A percentile compares a stretch with the other conserved stretches of the same genome.
phyloP scores from a whole-genome alignment of 2,888 invertebrate genomes.

The Glaucopsyche alexis region DNA sequence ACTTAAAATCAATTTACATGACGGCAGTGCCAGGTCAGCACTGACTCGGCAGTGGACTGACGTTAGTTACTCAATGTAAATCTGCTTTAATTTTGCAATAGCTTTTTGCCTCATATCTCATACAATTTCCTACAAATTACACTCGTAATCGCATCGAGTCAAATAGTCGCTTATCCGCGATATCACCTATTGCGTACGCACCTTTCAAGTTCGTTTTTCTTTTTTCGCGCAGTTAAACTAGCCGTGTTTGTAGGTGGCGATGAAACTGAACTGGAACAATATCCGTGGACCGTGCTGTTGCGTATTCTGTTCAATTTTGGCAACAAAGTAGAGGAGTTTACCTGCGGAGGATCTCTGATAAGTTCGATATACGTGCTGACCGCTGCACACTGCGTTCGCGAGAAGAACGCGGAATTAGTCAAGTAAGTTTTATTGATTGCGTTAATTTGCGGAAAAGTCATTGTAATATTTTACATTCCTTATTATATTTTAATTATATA shows the following conservation, averaged over 20 bases:
- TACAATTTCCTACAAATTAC: no score
- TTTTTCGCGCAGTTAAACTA: neutral
- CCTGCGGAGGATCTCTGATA: conserved; percentile 67
- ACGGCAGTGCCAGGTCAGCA: no score
- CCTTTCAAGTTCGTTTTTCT: neutral
- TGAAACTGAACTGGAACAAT: conserved; percentile 63
- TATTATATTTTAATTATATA: neutral
- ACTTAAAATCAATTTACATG: no score
- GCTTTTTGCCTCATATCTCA: no score
- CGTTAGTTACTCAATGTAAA: no score
- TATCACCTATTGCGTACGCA: neutral
- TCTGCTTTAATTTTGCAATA: no score
- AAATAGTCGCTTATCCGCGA: no score
- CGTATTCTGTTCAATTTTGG: conserved; percentile 56
- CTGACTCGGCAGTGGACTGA: no score
- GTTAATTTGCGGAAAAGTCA: no score
- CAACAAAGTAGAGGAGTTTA: conserved; percentile 47
- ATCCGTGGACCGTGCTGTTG: conserved; percentile 67
- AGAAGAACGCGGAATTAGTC: conserved; percentile 48
- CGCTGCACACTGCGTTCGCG: conserved; percentile 65
- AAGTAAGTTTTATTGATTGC: conserved; percentile 45
- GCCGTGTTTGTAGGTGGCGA: conserved; percentile 53
- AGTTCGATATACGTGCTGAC: conserved; percentile 63
- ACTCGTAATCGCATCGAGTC: no score
- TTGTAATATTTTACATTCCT: no score